Conservation (phyloP, 2,888 invertebrate species). For the Microchrysa polita region DNA sequence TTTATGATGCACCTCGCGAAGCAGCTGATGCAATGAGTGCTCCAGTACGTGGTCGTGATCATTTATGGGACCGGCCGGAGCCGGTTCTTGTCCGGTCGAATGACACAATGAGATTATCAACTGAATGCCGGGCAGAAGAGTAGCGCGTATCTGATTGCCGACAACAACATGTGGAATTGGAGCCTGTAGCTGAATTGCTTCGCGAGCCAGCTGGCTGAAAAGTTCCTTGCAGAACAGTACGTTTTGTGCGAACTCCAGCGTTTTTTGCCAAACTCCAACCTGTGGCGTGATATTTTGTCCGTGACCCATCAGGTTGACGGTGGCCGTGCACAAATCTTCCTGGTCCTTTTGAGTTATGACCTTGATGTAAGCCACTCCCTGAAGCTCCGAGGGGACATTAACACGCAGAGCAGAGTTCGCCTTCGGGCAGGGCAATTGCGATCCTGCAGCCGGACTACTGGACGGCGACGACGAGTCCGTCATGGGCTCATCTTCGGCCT, state of each 20-base stretch:
- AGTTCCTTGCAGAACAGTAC: slow-evolving; percentile 96
- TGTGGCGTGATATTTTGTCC: slow-evolving; percentile 76
- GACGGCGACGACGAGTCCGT: slow-evolving; percentile 67
- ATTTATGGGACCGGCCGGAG: slow-evolving; percentile 64
- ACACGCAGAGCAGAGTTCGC: slow-evolving; percentile 84
- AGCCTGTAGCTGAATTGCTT: slow-evolving; percentile 92
- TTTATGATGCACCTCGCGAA: slow-evolving; percentile 90
- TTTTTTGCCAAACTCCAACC: slow-evolving; percentile 88
- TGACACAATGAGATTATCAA: slow-evolving; percentile 91
- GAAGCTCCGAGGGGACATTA: slow-evolving; percentile 91
- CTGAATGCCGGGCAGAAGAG: slow-evolving; percentile 92
- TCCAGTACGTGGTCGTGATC: slow-evolving; percentile 98
- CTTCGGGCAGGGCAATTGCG: slow-evolving; percentile 67
- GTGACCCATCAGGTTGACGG: slow-evolving; percentile 80
- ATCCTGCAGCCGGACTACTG: slow-evolving; percentile 62
- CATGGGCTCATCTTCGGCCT: slow-evolving; percentile 76
- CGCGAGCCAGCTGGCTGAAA: slow-evolving; percentile 92
- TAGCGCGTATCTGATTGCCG: slow-evolving; percentile 96
- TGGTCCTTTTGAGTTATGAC: slow-evolving; percentile 95
- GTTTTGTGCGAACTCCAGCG: slow-evolving; percentile 96
- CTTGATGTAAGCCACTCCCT: slow-evolving; percentile 95
- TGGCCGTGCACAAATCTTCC: slow-evolving; percentile 87
- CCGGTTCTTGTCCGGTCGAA: slow-evolving; percentile 72
- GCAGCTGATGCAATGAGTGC: slow-evolving; percentile 92
- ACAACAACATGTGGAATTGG: slow-evolving; percentile 97